Evolutionary conservation across 1,140 invertebrate genomes (phyloP), one percentile per base, ranked within the genome.

Genomic region (Drosophila rhopaloa): DNA sequence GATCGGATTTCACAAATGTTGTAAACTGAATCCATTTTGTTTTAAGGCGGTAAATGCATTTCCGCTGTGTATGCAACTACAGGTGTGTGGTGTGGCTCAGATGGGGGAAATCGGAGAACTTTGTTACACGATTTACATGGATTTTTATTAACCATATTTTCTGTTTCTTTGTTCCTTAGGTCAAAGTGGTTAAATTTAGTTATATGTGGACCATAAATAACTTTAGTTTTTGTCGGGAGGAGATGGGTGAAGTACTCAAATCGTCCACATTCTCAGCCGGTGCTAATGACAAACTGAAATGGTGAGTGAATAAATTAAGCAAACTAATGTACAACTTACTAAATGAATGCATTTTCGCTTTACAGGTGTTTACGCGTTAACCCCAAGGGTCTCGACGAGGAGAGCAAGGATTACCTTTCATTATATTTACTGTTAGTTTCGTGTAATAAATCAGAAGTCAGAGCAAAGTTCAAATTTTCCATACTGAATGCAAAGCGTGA

Each of bases 161-260:
- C 38, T 3, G 29, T 3, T 57, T 27, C 3, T 57, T 27, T 44
- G 59, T 54, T 67, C 67, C 83, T 14, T 96, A 99, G 98, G 98
- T 99, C 86, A 99, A 99, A 96, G 98, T 99, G 93, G 98, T 99
- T 66, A 99, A 99, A 94, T 99, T 99, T 95, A 98, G 97, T 94
- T 99, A 99, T 94, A 99, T 99, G 97, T 99, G 99, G 99, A 99
- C 98, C 91, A 99, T 99, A 94, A 99, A 99, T 94, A 99, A 99
- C 95, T 99, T 99, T 94, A 99, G 98, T 94, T 99, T 99, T 94
- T 98, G 98, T 93, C 96, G 98, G 76, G 98, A 99, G 94, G 98
- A 99, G 94, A 99, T 99, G 98, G 98, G 98, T 79, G 98, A 99
- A 95, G 98, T 99, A 68, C 95, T 99, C 88, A 99, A 99, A 95